phyloP scores from a whole-genome alignment of 2,797 vertebrate species.

The Chaunax sp. region DNA sequence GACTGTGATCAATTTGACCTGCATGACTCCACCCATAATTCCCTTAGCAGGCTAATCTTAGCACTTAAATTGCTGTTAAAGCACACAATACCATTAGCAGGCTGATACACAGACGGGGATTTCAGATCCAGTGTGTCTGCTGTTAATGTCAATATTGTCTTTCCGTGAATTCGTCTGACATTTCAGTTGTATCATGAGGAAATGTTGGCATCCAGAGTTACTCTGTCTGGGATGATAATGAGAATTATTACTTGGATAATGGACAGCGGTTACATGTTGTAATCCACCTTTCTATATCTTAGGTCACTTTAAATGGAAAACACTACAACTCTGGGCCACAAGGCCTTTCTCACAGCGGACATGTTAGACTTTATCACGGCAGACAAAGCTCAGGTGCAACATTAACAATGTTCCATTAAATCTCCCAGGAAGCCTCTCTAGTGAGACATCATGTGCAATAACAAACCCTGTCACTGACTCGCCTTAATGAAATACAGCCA shows the following conservation, averaged over 20 bases:
- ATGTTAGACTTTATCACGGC: neutral
- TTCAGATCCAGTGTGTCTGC: neutral
- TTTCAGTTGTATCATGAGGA: neutral
- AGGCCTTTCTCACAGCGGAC: neutral
- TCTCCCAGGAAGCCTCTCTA: neutral
- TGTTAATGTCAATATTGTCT: neutral
- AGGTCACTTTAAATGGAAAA: neutral
- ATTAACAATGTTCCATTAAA: constrained; percentile 12
- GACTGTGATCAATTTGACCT: constrained; percentile 57
- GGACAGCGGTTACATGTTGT: neutral
- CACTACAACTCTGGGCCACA: neutral
- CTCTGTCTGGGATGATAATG: constrained; percentile 4
- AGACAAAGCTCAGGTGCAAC: constrained; percentile 4
- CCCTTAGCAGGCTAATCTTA: constrained; percentile 31
- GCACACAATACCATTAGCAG: constrained; percentile 5
- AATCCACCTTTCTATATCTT: neutral
- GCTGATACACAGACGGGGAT: neutral
- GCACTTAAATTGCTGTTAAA: constrained; percentile 21
- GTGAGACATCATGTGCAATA: neutral
- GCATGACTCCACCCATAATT: constrained; percentile 39
- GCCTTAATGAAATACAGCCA: neutral
- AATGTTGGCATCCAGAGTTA: neutral
- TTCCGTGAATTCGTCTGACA: neutral
- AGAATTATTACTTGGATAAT: constrained; percentile 1
- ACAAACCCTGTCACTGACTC: neutral